Conservation (phyloP, 1,140 invertebrate genomes). For the Oryctes rhinoceros region DNA sequence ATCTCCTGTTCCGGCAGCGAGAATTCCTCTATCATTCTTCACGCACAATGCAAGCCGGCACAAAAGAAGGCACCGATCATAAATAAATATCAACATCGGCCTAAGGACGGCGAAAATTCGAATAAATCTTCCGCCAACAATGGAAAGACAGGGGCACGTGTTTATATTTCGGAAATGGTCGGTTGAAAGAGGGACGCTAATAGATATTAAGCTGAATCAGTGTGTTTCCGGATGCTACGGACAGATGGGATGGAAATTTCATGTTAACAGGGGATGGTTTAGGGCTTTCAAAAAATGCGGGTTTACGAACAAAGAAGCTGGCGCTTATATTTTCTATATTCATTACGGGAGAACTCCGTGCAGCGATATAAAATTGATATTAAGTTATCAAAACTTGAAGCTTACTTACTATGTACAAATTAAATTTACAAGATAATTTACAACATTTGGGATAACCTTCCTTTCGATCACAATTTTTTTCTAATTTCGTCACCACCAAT, state of each 20-base stretch:
- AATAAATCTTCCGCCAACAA: conserved; percentile 2
- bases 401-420: too few relatives aligned
- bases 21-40: neutral
- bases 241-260: neutral
- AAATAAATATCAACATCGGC: conserved; percentile 32
- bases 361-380: too few relatives aligned
- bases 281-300: neutral
- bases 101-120: conserved; percentile 15
- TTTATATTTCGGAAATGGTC: conserved; percentile 17
- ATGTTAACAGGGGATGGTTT: neutral
- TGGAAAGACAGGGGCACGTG: conserved; percentile 18
- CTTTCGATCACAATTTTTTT: too few relatives aligned
- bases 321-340: too few relatives aligned
- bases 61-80: conserved; percentile 19
- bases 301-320: too few relatives aligned
- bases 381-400: too few relatives aligned
- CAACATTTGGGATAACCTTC: too few relatives aligned
- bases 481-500: neutral
- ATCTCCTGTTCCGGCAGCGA: conserved; percentile 16
- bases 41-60: neutral
- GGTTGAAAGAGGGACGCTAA: neutral
- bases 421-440: too few relatives aligned
- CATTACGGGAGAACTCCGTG: too few relatives aligned
- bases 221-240: neutral
- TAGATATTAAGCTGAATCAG: conserved; percentile 6